Base-by-base conservation (phyloP, 92 coral and sea anemone genomes). In the Micromussa lordhowensis region DNA sequence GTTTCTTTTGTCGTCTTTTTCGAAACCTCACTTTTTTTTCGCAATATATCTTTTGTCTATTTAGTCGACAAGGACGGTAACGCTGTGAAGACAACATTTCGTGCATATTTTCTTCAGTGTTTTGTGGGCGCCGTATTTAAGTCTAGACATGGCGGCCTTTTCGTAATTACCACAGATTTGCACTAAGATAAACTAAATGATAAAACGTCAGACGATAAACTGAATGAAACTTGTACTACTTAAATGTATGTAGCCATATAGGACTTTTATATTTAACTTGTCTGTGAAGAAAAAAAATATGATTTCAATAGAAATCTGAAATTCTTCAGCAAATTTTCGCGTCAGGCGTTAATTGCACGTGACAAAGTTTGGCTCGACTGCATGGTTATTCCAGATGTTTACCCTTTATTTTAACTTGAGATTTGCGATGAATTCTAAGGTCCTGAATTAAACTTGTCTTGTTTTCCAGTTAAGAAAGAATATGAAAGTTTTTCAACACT, bases 131-230 rank as follows among this genome's bases (percentile, higher is more conserved):
- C 66, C 66, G 54, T 78, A 44, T 78, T 36, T 36, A 36, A 78
- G 82, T 78, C 82, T 78, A 78, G 82, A 78, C 82, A 78, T 78
- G 82, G 82, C 82, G 82, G 82, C 82, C 82, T 78, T 78, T 78
- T 78, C 40, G 64, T 78, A 78, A 78, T 78, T 78, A 78, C 82
- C 82, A 78, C 82, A 78, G 82, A 78, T 78, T 78, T 78, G 66
- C 82, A 78, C 82, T 9, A 78, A 78, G 66, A 78, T 78, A 48
- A 38, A 78, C 82, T 38, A 78, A 44, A 78, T 44, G 82, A 78
- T 78, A 78, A 78, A 78, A 78, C 64, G 29, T 78, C 66, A 78
- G 63, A 78, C 34, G 66, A 78, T 78, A 78, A 78, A 78, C 63
- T 78, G 82, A 78, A 78, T 78, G 82, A 78, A 48, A 44, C 82